Percentiles rank a stretch among this genome's conserved stretches.
phyloP scores from a whole-genome alignment of 1,140 invertebrate species.

The Aradophagus sp. region DNA sequence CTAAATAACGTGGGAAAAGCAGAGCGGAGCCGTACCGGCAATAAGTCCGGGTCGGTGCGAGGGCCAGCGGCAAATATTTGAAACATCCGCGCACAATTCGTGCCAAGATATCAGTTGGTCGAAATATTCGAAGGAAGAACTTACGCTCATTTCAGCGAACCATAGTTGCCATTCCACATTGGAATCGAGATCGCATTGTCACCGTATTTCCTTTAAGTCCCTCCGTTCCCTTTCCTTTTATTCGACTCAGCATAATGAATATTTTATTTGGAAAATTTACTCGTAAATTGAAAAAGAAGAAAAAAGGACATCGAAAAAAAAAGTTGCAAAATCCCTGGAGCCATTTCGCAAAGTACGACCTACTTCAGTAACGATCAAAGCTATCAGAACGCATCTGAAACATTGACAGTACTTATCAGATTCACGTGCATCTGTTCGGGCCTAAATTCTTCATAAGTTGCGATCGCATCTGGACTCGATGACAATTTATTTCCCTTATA shows the following conservation, averaged over 20 bases:
- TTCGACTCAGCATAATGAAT: constrained; percentile 18
- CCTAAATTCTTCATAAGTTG: constrained; percentile 46
- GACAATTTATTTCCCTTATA: constrained; percentile 45
- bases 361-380: constrained; percentile 23
- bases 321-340: constrained; percentile 3
- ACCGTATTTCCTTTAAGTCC: constrained; percentile 58
- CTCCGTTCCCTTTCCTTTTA: constrained; percentile 16
- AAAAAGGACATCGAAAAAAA: constrained; percentile 2
- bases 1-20: constrained; percentile 69
- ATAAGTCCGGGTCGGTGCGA: constrained; percentile 60
- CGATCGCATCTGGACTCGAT: constrained; percentile 31
- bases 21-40: constrained; percentile 47
- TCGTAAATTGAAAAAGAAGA: too few relatives aligned
- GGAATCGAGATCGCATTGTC: constrained; percentile 66
- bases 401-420: constrained; percentile 33
- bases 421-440: constrained; percentile 13
- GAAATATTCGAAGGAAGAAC: constrained; percentile 63
- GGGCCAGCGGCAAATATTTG: constrained; percentile 62
- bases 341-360: constrained; percentile 11
- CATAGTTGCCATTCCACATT: constrained; percentile 64
- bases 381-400: constrained; percentile 23
- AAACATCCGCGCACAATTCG: constrained; percentile 64
- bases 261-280: constrained; percentile 29
- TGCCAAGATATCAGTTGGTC: constrained; percentile 60
- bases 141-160: constrained; percentile 63